phyloP scores from a whole-genome alignment of 2,113 vertebrate species.

The Micronisus gabar region DNA sequence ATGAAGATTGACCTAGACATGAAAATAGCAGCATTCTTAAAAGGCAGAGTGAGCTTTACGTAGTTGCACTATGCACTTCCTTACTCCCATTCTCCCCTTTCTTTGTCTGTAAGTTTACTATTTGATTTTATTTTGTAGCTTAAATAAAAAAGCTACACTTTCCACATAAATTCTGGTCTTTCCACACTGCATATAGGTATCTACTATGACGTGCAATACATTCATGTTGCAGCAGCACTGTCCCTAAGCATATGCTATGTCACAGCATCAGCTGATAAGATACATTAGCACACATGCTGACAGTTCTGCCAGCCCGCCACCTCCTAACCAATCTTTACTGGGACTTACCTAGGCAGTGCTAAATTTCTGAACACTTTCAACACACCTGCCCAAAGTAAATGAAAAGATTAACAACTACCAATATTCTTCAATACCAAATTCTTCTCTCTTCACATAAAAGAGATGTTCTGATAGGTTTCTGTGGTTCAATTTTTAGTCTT shows the following conservation, averaged over 20 bases:
- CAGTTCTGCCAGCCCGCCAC: not conserved
- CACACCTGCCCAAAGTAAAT: not conserved
- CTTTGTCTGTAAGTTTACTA: not conserved
- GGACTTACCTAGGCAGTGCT: not conserved
- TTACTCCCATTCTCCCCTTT: not conserved
- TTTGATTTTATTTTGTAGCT: not conserved
- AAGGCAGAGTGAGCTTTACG: not conserved
- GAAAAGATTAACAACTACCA: not conserved
- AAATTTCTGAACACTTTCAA: not conserved
- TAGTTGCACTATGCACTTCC: not conserved
- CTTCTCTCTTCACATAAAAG: not conserved
- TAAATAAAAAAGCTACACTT: not conserved
- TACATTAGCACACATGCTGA: not conserved
- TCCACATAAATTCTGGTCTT: not conserved
- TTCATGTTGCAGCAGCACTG: not conserved
- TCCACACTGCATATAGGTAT: not conserved
- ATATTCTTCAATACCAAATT: not conserved
- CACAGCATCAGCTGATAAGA: not conserved
- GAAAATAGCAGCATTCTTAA: conserved; percentile 26
- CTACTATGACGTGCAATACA: not conserved
- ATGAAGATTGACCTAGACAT: not conserved
- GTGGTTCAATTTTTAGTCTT: not conserved
- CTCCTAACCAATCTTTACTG: not conserved
- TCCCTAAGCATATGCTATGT: not conserved
- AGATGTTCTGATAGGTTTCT: not conserved